Conservation (phyloP, 1,140 invertebrate genomes). For the Euura saliciscinereae region DNA sequence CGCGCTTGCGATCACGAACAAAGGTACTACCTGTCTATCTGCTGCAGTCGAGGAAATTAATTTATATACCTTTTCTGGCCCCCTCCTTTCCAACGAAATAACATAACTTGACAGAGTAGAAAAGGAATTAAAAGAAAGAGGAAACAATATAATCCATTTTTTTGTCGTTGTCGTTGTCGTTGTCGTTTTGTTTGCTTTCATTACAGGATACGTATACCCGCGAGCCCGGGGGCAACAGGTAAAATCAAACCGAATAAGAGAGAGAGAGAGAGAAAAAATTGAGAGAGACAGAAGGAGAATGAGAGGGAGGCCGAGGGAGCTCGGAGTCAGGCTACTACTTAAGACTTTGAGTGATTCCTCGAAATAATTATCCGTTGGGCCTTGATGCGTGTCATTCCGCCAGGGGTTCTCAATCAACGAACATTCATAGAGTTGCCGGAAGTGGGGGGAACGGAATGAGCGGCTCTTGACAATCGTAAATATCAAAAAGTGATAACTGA, state of each 20-base stretch:
- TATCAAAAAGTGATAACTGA: no score
- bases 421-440: no score
- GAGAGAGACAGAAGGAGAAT: constrained; percentile 27
- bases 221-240: neutral
- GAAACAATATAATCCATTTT: no score
- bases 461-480: no score
- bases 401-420: constrained; percentile 22
- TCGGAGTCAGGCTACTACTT: constrained; percentile 4
- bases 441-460: no score
- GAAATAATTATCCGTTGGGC: constrained; percentile 37
- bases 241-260: constrained; percentile 1
- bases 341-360: constrained; percentile 25
- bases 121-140: no score
- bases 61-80: no score
- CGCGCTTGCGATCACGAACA: neutral
- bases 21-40: neutral
- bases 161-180: no score
- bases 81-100: no score
- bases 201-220: no score
- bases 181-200: no score
- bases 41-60: neutral
- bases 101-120: no score
- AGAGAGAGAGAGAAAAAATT: neutral
- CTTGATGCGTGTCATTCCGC: constrained; percentile 31
- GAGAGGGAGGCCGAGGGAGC: constrained; percentile 15